A percentile compares a stretch with the other conserved stretches of the same genome.
Evolutionary conservation across 2,113 vertebrate species (phyloP).

Genomic region (Psilopsiagon aurifrons): DNA sequence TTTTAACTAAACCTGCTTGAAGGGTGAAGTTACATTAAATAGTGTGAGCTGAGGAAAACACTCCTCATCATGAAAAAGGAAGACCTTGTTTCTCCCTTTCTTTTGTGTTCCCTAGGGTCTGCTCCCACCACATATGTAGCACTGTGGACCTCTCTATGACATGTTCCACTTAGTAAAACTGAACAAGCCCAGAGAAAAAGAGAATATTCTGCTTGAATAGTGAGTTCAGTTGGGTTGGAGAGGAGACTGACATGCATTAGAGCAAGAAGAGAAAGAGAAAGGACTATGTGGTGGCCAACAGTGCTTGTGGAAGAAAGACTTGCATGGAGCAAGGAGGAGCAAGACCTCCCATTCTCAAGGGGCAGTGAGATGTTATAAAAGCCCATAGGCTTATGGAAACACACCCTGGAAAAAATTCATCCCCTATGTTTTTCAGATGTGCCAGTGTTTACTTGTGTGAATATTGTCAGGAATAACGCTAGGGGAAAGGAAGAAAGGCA

Average conservation of each 20-base stretch:
- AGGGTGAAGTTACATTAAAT: neutral
- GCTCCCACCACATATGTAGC: accelerated
- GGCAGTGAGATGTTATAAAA: neutral
- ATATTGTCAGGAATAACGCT: neutral
- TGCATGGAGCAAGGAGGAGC: neutral
- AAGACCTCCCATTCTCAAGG: neutral
- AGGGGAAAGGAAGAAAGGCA: neutral
- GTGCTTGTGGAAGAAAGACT: neutral
- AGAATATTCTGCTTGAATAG: neutral
- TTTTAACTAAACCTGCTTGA: neutral
- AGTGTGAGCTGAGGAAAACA: neutral
- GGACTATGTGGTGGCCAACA: too few relatives aligned
- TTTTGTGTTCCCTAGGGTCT: neutral
- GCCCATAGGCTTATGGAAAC: neutral
- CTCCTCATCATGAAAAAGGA: neutral
- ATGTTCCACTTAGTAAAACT: neutral
- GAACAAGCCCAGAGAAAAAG: neutral
- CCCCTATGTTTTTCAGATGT: neutral
- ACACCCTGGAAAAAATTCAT: neutral
- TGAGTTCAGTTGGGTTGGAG: neutral
- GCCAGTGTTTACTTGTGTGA: neutral
- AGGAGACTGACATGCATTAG: neutral
- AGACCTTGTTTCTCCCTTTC: neutral
- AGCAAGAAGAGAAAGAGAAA: neutral
- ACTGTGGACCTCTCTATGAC: neutral